Evolutionary conservation across 2,797 vertebrate genomes (phyloP), one percentile per base, ranked within the genome.

Genomic region (Sciaenops ocellatus): DNA sequence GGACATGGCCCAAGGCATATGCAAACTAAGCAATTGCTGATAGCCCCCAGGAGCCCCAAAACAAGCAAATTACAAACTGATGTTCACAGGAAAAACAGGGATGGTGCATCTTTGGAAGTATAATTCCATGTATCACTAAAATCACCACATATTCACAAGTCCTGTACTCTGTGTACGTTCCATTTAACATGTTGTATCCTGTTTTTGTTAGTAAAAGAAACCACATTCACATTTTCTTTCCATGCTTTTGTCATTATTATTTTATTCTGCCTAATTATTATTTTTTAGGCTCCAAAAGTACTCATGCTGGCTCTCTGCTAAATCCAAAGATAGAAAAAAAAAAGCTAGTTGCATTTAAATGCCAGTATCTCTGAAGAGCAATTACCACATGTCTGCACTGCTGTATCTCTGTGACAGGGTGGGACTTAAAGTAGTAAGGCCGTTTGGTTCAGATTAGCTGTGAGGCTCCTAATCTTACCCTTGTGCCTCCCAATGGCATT

Each of bases 371-470:
- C 34, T 34, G 42, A 26, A 30, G 42, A 68, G 68, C 51, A 73
- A 61, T 87, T 83, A 80, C 59, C 57, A 26, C 26, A 16, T 7
- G 44, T 75, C 66, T 74, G 28, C 22, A 10, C 51, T 6, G 6
- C 48, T 60, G 62, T 68, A 17, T 84, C 59, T 72, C 22, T 65
- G 55, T 42, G 68, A 65, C 76, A 76, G 57, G 80, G 64, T 59
- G 44, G 47, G 59, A 78, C 65, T 38, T 38, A 38, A 38, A 38
- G 38, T 65, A 22, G 50, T n/a, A 44, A 64, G 54, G 15, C 17
- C 5, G 24, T 64, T 76, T 72, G 52, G n/a, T 62, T 78, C 15
- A 60, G 38, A 83, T 82, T 76, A 88, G 48, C 60, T 44, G 6
- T 34, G 46, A 54, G 69, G 41, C 51, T 76, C 74, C 64, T 80